Percentiles rank a stretch among this genome's conserved stretches.
These are phyloP conservation scores for Tinea semifulvella DNA, from an alignment of 2,888 invertebrate species.

Conservation along the genomic window DNA sequence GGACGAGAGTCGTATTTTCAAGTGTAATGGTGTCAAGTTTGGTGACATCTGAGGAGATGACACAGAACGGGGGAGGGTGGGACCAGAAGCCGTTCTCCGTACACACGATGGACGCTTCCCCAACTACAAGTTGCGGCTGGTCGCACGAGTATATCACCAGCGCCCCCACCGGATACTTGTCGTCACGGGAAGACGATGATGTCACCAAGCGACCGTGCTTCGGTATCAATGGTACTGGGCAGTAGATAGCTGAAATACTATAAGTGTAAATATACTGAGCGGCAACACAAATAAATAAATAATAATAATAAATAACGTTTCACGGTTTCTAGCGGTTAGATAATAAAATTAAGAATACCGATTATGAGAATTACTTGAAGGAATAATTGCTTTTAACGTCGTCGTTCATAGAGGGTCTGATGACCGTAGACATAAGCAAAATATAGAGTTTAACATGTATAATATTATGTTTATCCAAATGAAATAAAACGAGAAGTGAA, in stretches of 20 bases:
- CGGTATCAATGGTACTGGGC: conserved; percentile 78
- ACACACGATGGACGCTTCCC: conserved; percentile 85
- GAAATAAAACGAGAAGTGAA: too few relatives aligned
- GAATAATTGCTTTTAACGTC: too few relatives aligned
- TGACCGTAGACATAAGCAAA: too few relatives aligned
- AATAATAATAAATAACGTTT: too few relatives aligned
- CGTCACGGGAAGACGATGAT: conserved; percentile 39
- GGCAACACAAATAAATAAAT: too few relatives aligned
- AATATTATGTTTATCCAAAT: too few relatives aligned
- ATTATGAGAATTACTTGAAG: too few relatives aligned
- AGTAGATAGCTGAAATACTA: conserved; percentile 75
- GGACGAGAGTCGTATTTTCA: conserved; percentile 49
- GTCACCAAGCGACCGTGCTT: conserved; percentile 70
- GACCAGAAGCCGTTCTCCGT: conserved; percentile 91
- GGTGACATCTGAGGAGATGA: conserved; percentile 38
- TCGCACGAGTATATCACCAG: conserved; percentile 76
- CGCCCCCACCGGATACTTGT: conserved; percentile 80
- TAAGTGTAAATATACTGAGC: not conserved
- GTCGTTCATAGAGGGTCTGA: too few relatives aligned
- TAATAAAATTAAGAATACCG: too few relatives aligned
- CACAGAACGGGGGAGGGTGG: conserved; percentile 84
- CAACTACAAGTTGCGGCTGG: conserved; percentile 46
- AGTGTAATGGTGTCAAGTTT: conserved; percentile 47
- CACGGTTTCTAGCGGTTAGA: too few relatives aligned
- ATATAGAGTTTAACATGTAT: too few relatives aligned